Evolutionary conservation across 1,140 invertebrate species (phyloP).

Genomic region (Melanaphis sacchari): DNA sequence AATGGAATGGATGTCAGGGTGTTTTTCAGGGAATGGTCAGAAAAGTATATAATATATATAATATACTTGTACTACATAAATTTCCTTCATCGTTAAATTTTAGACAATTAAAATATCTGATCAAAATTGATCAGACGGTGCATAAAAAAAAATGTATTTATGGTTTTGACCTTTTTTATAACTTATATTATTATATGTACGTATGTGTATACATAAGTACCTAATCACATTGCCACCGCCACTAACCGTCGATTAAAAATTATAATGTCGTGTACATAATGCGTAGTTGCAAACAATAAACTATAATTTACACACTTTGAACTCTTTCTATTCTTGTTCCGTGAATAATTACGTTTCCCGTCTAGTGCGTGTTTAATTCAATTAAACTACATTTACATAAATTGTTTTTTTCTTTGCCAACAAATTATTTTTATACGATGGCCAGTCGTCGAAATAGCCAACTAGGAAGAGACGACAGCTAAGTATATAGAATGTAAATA

Average conservation of each 20-base stretch:
- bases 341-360: slow-evolving; percentile 33
- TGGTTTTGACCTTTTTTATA: neutral
- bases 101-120: neutral
- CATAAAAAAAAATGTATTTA: neutral
- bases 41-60: no score
- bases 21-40: neutral
- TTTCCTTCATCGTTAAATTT: neutral
- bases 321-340: slow-evolving; percentile 12
- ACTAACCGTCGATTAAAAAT: slow-evolving; percentile 33
- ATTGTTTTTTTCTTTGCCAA: neutral
- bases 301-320: neutral
- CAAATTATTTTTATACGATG: neutral
- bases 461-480: neutral
- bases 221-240: neutral
- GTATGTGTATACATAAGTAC: neutral
- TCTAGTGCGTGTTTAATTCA: slow-evolving; percentile 28
- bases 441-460: neutral
- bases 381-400: slow-evolving; percentile 13
- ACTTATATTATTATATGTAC: neutral
- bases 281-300: neutral
- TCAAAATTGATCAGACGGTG: neutral
- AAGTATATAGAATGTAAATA: neutral
- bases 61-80: neutral
- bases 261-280: slow-evolving; percentile 20
- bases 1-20: neutral